Base-by-base conservation (phyloP, 2,888 invertebrate species). In the Gymnosoma rotundatum region DNA sequence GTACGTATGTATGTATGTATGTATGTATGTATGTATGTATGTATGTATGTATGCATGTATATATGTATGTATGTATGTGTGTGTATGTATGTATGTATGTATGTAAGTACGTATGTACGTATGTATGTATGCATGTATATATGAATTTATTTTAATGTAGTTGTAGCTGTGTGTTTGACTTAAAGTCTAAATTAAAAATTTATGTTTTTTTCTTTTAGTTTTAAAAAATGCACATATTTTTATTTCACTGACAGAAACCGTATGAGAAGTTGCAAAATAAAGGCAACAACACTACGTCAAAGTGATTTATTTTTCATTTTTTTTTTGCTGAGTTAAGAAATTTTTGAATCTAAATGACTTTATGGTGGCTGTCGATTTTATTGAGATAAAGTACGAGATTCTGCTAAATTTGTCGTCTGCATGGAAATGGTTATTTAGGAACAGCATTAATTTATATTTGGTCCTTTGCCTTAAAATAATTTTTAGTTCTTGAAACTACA, bases 181-280 rank as follows among this genome's bases (percentile, higher is more conserved):
- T 0, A 1, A 50, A 67, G 21, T 67, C 54, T 67, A 21, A 9
- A 54, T 52, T 8, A 67, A 67, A 69, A 56, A 42, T 42, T 32
- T 25, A 58, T 14, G 45, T 56, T 58, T 42, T 48, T 70, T 56
- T n/a, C n/a, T 45, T 21, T 42, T n/a, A 25, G 21, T 20, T 14
- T n/a, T 10, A 21, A 60, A 60, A 72, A 32, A 45, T 48, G 32
- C 63, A 14, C 45, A 54, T 63, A 64, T 74, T 74, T 74, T 66
- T n/a, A 64, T 9, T 66, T 45, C 25, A 32, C 45, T 56, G 18
- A 45, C 54, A 32, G 45, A 20, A 38, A 25, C 10, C n/a, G 4
- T 42, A 21, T 16, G n/a, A 50, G 25, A 9, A 42, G 14, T 10
- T 10, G 25, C 18, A 69, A 16, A 32, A 60, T 2, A 42, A 42